These are phyloP conservation scores for Thymelicus lineola DNA, from an alignment of 2,888 invertebrate genomes.

Conservation along the genomic window DNA sequence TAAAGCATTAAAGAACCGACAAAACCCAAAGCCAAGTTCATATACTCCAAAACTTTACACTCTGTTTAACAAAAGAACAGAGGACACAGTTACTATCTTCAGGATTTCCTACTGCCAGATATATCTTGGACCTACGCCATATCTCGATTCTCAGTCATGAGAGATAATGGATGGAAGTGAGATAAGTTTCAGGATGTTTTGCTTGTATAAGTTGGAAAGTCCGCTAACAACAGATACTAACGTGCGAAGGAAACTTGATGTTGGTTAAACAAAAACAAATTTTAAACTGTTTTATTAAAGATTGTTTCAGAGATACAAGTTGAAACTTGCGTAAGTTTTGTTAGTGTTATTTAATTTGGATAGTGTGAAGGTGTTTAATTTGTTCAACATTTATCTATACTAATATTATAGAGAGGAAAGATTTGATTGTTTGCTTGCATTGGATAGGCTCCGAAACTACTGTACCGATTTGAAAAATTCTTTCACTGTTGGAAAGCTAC, in stretches of 20 bases:
- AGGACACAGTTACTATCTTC: constrained; percentile 4
- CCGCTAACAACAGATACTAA: neutral
- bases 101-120: constrained; percentile 29
- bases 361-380: too few relatives aligned
- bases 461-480: too few relatives aligned
- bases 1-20: too few relatives aligned
- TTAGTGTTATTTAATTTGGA: too few relatives aligned
- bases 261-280: neutral
- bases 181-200: constrained; percentile 33
- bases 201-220: constrained; percentile 13
- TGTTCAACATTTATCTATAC: too few relatives aligned
- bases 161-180: constrained; percentile 32
- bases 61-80: constrained; percentile 7
- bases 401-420: too few relatives aligned
- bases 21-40: neutral
- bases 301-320: neutral
- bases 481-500: too few relatives aligned
- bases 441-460: too few relatives aligned
- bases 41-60: neutral
- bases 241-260: neutral
- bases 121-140: constrained; percentile 32
- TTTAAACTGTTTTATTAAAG: neutral
- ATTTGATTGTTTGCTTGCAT: too few relatives aligned
- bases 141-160: constrained; percentile 34
- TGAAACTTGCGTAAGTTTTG: too few relatives aligned